phyloP scores from a whole-genome alignment of 2,888 invertebrate species.

The Polydrusus tereticollis region DNA sequence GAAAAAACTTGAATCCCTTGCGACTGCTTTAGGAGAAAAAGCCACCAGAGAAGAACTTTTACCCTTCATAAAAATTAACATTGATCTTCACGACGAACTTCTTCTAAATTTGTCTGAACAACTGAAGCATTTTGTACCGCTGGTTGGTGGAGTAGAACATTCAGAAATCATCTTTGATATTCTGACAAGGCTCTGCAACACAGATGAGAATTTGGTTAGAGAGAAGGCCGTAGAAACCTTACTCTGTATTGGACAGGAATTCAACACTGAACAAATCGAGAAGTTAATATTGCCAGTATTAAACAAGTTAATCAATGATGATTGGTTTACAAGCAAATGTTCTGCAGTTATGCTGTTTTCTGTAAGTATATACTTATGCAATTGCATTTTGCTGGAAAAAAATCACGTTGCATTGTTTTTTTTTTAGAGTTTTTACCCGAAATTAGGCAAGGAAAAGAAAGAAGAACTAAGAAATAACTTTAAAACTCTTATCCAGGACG shows the following conservation, averaged over 20 bases:
- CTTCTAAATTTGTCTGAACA: conserved; percentile 60
- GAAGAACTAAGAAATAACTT: conserved; percentile 58
- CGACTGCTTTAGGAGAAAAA: conserved; percentile 58
- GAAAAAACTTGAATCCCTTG: conserved; percentile 58
- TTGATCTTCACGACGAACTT: conserved; percentile 61
- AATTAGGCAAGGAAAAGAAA: conserved; percentile 58
- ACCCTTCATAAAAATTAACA: conserved; percentile 58
- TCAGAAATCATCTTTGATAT: conserved; percentile 58
- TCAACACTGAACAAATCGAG: conserved; percentile 57
- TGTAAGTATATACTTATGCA: conserved; percentile 50
- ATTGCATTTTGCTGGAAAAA: no score
- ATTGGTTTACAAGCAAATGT: conserved; percentile 61
- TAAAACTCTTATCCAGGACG: conserved; percentile 59
- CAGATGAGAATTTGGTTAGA: conserved; percentile 61
- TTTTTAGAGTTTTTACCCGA: conserved; percentile 60
- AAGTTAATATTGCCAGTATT: conserved; percentile 57
- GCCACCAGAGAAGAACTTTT: conserved; percentile 60
- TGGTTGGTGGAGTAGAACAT: conserved; percentile 61
- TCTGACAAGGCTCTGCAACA: conserved; percentile 58
- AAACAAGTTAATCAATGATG: conserved; percentile 55
- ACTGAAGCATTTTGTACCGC: conserved; percentile 59
- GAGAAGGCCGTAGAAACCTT: conserved; percentile 59
- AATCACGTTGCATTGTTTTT: not conserved
- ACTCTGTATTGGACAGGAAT: conserved; percentile 53
- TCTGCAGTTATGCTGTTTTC: conserved; percentile 57